A percentile compares a stretch with the other conserved stretches of the same genome.
phyloP scores from a whole-genome alignment of 1,140 invertebrate species.

The Vanessa atalanta region DNA sequence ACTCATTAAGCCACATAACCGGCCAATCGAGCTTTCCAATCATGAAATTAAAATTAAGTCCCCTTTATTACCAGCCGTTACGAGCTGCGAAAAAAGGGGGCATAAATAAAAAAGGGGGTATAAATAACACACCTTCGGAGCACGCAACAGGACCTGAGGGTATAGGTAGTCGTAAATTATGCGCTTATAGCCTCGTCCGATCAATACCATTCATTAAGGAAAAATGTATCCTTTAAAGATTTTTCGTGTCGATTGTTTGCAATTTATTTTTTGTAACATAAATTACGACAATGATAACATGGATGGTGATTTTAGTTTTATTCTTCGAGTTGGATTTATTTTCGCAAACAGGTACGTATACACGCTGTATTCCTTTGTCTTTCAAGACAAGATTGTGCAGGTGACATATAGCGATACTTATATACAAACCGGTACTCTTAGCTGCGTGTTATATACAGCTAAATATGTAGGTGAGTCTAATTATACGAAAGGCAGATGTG shows the following conservation, averaged over 20 bases:
- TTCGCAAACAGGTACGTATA: slow-evolving; percentile 17
- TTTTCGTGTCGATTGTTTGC: slow-evolving; percentile 53
- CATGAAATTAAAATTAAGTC: slow-evolving; percentile 80
- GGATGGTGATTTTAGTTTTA: slow-evolving; percentile 25
- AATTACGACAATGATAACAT: slow-evolving; percentile 45
- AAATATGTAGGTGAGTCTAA: slow-evolving; percentile 32
- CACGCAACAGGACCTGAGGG: slow-evolving; percentile 62
- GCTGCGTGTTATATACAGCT: not conserved
- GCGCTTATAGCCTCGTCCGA: slow-evolving; percentile 65
- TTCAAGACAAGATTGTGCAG: not conserved
- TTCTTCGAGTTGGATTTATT: slow-evolving; percentile 29
- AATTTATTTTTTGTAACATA: slow-evolving; percentile 58
- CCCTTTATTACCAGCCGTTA: slow-evolving; percentile 75
- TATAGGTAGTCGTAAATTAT: slow-evolving; percentile 72
- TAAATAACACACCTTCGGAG: slow-evolving; percentile 79
- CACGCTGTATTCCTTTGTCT: not conserved
- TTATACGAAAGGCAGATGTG: slow-evolving; percentile 42
- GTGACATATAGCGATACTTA: not conserved
- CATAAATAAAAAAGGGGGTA: slow-evolving; percentile 78
- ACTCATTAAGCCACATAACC: slow-evolving; percentile 78
- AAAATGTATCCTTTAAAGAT: slow-evolving; percentile 67
- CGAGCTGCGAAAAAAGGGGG: slow-evolving; percentile 80
- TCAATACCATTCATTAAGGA: slow-evolving; percentile 78
- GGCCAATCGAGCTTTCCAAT: slow-evolving; percentile 79
- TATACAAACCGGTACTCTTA: slow-evolving; percentile 9